These are phyloP conservation scores for Eriosoma lanigerum DNA, from an alignment of 1,140 invertebrate species.

Conservation along the genomic window DNA sequence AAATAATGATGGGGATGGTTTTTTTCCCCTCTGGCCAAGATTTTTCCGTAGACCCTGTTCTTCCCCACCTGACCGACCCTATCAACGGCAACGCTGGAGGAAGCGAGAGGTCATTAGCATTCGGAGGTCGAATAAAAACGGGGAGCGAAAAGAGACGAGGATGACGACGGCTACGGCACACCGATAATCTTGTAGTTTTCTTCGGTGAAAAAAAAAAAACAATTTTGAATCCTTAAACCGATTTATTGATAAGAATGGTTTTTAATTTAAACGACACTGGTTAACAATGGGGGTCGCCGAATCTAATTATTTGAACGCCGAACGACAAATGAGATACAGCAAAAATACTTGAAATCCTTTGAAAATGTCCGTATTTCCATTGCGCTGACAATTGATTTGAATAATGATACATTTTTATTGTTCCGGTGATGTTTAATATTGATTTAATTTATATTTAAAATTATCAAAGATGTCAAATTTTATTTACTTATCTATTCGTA, in stretches of 20 bases:
- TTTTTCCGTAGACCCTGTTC: conserved; percentile 23
- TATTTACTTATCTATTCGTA: no score
- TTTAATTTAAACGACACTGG: conserved; percentile 51
- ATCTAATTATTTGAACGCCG: conserved; percentile 37
- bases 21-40: conserved; percentile 23
- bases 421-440: background rate
- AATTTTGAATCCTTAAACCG: conserved; percentile 48
- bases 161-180: background rate
- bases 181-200: conserved; percentile 49
- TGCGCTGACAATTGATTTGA: background rate
- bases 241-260: conserved; percentile 48
- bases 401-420: background rate
- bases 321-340: conserved; percentile 29
- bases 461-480: no score
- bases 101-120: conserved; percentile 49
- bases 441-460: no score
- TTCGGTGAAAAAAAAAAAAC: conserved; percentile 40
- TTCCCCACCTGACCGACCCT: background rate
- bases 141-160: background rate
- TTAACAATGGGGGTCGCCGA: conserved; percentile 27
- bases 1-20: conserved; percentile 48
- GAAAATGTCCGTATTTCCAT: conserved; percentile 10
- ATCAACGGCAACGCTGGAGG: background rate
- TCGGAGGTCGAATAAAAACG: conserved; percentile 44
- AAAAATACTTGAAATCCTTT: background rate